phyloP scores from a whole-genome alignment of 2,113 vertebrate species.

The Leiothrix lutea region DNA sequence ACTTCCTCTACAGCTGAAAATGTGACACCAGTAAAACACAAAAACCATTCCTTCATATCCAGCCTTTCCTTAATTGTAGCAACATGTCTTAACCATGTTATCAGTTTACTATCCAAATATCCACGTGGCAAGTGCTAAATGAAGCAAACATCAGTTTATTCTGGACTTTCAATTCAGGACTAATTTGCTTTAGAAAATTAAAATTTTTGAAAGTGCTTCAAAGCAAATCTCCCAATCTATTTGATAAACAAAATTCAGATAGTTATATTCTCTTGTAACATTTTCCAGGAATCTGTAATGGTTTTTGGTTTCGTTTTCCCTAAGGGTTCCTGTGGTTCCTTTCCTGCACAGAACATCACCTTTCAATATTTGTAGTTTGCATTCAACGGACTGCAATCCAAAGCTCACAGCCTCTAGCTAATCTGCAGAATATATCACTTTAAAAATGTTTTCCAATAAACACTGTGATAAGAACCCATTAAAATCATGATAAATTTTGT shows the following conservation, averaged over 20 bases:
- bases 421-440: not conserved
- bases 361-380: not conserved
- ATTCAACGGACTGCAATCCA: not conserved
- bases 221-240: not conserved
- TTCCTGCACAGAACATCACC: not conserved
- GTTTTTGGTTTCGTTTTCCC: not conserved
- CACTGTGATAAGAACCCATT: not conserved
- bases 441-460: not conserved
- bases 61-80: not conserved
- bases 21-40: not conserved
- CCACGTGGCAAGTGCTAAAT: not conserved
- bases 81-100: not conserved
- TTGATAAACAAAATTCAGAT: not conserved
- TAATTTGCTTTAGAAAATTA: not conserved
- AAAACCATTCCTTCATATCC: not conserved
- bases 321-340: not conserved
- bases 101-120: not conserved
- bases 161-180: not conserved
- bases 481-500: not conserved
- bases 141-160: not conserved
- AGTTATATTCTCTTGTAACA: not conserved
- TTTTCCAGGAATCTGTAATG: not conserved
- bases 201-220: not conserved
- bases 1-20: conserved; percentile 1
- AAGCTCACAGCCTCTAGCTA: not conserved